Evolutionary conservation across 2,797 vertebrate species (phyloP).

Genomic region (Girardinus metallicus): DNA sequence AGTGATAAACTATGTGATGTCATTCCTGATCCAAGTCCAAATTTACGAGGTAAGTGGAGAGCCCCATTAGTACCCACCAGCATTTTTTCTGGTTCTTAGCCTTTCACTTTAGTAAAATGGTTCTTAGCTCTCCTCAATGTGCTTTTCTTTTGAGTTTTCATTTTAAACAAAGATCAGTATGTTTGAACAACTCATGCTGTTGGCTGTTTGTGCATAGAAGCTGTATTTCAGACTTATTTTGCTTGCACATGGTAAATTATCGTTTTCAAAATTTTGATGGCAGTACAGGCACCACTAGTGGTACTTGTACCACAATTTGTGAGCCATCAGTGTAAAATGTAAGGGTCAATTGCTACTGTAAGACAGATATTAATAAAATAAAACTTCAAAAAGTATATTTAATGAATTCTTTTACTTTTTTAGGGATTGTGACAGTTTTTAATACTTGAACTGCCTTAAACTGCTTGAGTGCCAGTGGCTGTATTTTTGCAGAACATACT

Average conservation of each 20-base stretch:
- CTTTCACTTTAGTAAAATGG: background rate
- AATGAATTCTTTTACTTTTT: background rate
- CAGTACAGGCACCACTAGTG: background rate
- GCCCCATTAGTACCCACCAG: background rate
- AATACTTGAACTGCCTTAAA: constrained; percentile 32
- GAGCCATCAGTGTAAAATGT: background rate
- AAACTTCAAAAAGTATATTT: background rate
- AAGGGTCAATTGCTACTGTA: background rate
- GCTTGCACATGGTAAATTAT: background rate
- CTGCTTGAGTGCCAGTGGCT: constrained; percentile 30
- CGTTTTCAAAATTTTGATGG: background rate
- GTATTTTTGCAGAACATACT: constrained; percentile 57
- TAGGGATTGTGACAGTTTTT: constrained; percentile 13
- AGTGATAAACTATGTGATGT: background rate
- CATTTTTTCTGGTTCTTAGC: background rate
- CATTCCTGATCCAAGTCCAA: background rate
- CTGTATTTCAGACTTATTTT: background rate
- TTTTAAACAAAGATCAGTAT: background rate
- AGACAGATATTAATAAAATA: background rate
- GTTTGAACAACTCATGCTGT: background rate
- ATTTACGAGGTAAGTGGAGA: background rate
- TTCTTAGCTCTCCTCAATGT: background rate
- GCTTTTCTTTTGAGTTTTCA: background rate
- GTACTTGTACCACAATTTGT: background rate
- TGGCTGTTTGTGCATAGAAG: background rate